Percentiles rank a stretch among this genome's conserved stretches.
Evolutionary conservation across 2,797 vertebrate species (phyloP).

Genomic region (Macropus fuliginosus): DNA sequence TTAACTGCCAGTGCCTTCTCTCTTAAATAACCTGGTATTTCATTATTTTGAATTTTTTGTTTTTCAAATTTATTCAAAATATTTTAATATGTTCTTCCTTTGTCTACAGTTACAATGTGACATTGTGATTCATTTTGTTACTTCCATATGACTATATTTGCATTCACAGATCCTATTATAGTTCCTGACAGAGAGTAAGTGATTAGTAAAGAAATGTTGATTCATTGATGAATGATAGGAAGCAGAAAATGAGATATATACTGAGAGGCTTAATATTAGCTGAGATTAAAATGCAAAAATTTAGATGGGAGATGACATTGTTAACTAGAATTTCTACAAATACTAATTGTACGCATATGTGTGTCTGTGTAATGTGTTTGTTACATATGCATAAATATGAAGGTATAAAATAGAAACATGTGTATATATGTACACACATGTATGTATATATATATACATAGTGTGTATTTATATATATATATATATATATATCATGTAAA

Average conservation of each 20-base stretch:
- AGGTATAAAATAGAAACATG: background rate
- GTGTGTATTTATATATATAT: background rate
- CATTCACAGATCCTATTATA: background rate
- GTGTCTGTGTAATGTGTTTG: background rate
- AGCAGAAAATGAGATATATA: background rate
- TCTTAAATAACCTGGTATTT: background rate
- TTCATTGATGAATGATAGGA: background rate
- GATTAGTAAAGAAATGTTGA: background rate
- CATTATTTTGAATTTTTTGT: background rate
- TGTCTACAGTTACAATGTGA: background rate
- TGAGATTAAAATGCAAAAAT: background rate
- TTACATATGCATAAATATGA: background rate
- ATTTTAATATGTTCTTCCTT: background rate
- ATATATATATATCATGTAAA: background rate
- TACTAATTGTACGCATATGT: background rate
- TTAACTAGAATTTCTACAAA: background rate
- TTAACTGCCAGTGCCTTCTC: background rate
- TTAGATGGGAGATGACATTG: background rate
- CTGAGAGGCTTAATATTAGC: background rate
- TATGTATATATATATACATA: background rate
- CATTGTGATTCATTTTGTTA: background rate
- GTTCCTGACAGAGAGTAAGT: background rate
- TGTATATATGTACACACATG: background rate
- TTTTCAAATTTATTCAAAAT: background rate
- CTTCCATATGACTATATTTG: background rate